Evolutionary conservation across 1,140 invertebrate species (phyloP), one percentile per base, ranked within the genome.

Genomic region (Archegozetes longisetosus): DNA sequence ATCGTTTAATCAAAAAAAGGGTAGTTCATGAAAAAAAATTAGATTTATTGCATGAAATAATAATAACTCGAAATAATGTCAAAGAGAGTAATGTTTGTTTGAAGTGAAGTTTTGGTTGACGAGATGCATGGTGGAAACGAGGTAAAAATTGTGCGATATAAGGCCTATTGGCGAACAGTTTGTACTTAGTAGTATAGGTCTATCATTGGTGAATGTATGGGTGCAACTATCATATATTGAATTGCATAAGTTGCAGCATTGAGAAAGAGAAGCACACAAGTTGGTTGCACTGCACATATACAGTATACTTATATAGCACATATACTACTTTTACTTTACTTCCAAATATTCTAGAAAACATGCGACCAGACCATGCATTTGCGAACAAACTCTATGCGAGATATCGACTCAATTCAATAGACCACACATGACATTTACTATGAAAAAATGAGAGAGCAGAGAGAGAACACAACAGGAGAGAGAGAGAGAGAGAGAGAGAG

Each of bases 401-500:
- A 40, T 40, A 40, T 40, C 32, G 32, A 40, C 32, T 40, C 32
- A 40, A 40, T 40, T 40, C 6, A 40, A 40, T 40, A 40, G 6
- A 40, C 6, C 32, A 40, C 32, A 17, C 32, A 40, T 40, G 32
- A 40, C 32, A 40, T 40, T 40, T 40, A 40, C n/a, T n/a, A n/a
- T n/a, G 55, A 52, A 28, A 27, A 29, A 40, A 51, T 4, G 48
- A 29, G 17, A 24, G 53, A 50, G 50, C n/a, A 51, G 50, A 22
- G 50, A 51, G 6, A 25, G 50, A 9, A 22, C 46, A 62, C 32
- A 27, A 51, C 20, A 54, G 55, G 50, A 51, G 50, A 51, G 48
- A 25, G 53, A 54, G 53, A 47, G 59, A 52, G 59, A 55, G 55
- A 26, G 46, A 40, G 62, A 53, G 53, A 59, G 60, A 55, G 48